Conservation (phyloP, 2,888 invertebrate genomes). For the Caenorhabditis auriculariae region DNA sequence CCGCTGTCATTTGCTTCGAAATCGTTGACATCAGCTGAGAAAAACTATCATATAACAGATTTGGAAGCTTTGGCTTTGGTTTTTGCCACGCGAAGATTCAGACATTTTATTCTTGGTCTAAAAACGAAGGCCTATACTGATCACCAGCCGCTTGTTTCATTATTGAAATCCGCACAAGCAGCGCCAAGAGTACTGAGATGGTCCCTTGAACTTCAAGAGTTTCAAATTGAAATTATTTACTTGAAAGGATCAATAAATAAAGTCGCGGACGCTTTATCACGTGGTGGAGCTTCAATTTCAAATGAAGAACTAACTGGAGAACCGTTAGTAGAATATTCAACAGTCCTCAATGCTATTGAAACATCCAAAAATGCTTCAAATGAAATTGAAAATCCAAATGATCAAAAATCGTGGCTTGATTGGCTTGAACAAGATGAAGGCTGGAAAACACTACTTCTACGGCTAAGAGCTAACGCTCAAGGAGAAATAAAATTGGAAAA, state of each 20-base stretch:
- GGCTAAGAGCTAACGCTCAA: too few species aligned
- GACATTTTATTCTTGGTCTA: slow-evolving; percentile 1
- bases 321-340: too few species aligned
- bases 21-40: slow-evolving; percentile 18
- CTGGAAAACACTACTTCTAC: too few species aligned
- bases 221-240: slow-evolving; percentile 1
- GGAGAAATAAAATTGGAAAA: too few species aligned
- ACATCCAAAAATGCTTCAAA: too few species aligned
- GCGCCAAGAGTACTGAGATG: slow-evolving; percentile 5
- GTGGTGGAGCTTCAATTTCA: neutral
- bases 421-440: too few species aligned
- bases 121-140: slow-evolving; percentile 1
- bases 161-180: neutral
- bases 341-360: too few species aligned
- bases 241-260: slow-evolving; percentile 4
- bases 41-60: slow-evolving; percentile 6
- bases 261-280: slow-evolving; percentile 5
- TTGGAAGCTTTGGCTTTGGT: slow-evolving; percentile 6
- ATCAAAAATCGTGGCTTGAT: too few species aligned
- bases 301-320: too few species aligned
- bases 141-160: slow-evolving; percentile 3
- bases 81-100: slow-evolving; percentile 5
- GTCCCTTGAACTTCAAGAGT: slow-evolving; percentile 8
- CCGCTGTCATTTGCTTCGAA: slow-evolving; percentile 35
- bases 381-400: too few species aligned